Conservation (phyloP, 2,797 vertebrate genomes). For the Cyclura pinguis region DNA sequence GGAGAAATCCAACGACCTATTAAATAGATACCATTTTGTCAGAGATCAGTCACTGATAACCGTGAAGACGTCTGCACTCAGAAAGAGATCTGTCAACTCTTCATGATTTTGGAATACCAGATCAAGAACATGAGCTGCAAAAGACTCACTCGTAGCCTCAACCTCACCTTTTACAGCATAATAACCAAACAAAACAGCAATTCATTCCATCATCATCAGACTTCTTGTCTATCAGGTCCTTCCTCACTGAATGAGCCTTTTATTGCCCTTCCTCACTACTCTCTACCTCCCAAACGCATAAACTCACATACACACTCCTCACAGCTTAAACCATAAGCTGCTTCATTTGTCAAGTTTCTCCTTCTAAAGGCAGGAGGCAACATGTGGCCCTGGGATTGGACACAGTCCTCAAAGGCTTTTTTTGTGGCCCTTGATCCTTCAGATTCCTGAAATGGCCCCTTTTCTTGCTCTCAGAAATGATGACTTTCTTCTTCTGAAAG, state of each 20-base stretch:
- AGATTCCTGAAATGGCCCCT: no score
- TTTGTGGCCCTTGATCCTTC: no score
- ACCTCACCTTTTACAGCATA: background rate
- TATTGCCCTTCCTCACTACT: background rate
- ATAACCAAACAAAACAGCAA: slow-evolving; percentile 7
- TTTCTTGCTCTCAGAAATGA: no score
- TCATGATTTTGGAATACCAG: background rate
- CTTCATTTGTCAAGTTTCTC: background rate
- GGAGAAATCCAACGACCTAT: background rate
- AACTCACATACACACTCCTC: no score
- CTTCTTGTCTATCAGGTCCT: slow-evolving; percentile 9
- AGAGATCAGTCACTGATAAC: background rate
- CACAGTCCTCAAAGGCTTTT: no score
- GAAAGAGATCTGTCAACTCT: slow-evolving; percentile 16
- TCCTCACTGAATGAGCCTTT: background rate
- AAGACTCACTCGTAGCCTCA: background rate
- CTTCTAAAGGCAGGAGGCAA: no score
- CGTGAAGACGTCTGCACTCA: background rate
- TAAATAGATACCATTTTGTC: slow-evolving; percentile 7
- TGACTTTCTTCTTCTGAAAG: no score
- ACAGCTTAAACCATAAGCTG: background rate
- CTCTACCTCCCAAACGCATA: background rate
- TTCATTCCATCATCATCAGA: slow-evolving; percentile 13
- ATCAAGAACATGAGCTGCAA: background rate
- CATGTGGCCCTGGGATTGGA: no score